Evolutionary conservation across 2,113 vertebrate genomes (phyloP), one percentile per base, ranked within the genome.

Genomic region (Hyaena hyaena): DNA sequence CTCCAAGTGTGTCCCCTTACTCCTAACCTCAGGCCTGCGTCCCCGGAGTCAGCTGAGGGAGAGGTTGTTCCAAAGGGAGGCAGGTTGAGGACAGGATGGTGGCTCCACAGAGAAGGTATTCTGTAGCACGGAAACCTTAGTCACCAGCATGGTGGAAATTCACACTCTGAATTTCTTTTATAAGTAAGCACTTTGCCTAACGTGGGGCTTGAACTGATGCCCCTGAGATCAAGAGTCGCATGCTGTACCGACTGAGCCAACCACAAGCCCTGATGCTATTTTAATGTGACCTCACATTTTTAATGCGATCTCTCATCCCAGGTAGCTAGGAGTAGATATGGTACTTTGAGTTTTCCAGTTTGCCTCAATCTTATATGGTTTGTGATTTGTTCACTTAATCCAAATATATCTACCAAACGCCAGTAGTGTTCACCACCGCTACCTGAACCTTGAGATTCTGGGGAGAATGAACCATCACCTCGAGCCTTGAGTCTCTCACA

Each of bases 351-450:
- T 96, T 73, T 85, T 85, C 88, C 35, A 66, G 48, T 88, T 39
- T 93, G 76, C 97, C 95, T 97, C 93, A 33, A n/a, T 83, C 98
- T 97, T 87, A 53, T 92, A 86, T 94, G 68, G 97, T 63, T 96
- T 95, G 94, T 97, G 96, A 94, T 97, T 53, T 66, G 8, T 97
- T 97, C 97, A 80, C 79, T 96, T 86, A 85, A 95, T 91, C 86
- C 89, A 94, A 93, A 96, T 97, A 92, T 83, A 94, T 93, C 80
- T 88, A 97, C 19, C 33, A 35, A 58, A 19, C 9, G 1, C 31
- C 4, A 8, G 50, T 1, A 43, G 35, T 24, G 1, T 4, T 23
- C 1, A 0, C 31, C 23, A 4, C 79, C 10, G 69, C 73, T 7
- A 17, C 35, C 73, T 33, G 10, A 21, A 5, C 7, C 61, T n/a